Conservation (phyloP, 2,797 vertebrate species). For the Chrysocyon brachyurus region DNA sequence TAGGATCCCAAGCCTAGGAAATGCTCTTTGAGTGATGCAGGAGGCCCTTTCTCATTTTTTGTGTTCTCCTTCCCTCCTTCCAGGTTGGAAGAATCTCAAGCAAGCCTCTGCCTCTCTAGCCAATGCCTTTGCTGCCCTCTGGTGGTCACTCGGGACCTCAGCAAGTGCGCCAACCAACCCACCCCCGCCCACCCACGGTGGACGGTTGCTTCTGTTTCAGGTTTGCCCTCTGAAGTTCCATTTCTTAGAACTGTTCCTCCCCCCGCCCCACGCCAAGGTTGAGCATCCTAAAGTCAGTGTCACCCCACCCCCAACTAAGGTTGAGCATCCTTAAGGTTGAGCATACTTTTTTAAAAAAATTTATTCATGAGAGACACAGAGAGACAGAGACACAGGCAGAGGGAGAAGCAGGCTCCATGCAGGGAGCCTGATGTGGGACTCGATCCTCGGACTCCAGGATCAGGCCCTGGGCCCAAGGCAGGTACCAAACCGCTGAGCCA, state of each 20-base stretch:
- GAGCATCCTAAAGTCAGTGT: too few relatives aligned
- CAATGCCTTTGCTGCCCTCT: slow-evolving; percentile 80
- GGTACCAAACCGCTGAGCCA: too few relatives aligned
- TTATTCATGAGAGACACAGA: too few relatives aligned
- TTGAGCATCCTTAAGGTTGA: too few relatives aligned
- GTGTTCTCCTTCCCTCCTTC: background rate
- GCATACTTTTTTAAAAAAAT: too few relatives aligned
- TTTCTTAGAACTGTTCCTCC: background rate
- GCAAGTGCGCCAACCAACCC: background rate
- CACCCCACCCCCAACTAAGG: too few relatives aligned
- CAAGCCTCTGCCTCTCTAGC: background rate
- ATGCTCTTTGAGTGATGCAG: background rate
- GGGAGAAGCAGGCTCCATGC: too few relatives aligned
- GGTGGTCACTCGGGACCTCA: slow-evolving; percentile 20
- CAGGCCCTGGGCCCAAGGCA: too few relatives aligned
- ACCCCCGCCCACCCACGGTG: background rate
- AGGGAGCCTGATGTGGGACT: too few relatives aligned
- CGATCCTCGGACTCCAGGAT: too few relatives aligned
- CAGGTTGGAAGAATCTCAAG: background rate
- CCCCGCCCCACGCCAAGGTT: too few relatives aligned
- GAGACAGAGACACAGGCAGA: too few relatives aligned
- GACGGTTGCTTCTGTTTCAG: background rate
- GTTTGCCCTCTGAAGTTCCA: background rate
- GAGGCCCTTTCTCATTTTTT: background rate
- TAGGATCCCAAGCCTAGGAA: background rate